A percentile compares a stretch with the other conserved stretches of the same genome.
Conservation (phyloP, 2,113 vertebrate species). For the Cricetomys ansorgei region DNA sequence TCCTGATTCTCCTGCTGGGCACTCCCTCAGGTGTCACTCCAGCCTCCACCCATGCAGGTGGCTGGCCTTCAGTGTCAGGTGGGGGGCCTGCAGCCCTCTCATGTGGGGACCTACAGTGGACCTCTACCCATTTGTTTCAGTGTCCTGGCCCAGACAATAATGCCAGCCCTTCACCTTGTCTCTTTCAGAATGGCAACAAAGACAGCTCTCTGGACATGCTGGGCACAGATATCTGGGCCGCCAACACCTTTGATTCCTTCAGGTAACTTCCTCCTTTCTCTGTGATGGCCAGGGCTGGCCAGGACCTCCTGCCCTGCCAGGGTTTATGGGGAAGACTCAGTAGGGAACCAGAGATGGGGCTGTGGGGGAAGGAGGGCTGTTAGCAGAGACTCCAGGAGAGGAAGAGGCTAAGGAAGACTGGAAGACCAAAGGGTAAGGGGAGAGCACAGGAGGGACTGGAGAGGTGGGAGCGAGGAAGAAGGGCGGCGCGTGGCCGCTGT, state of each 20-base stretch:
- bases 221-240: constrained; percentile 99
- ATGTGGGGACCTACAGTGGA: no score
- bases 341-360: neutral
- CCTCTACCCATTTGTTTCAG: neutral
- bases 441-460: neutral
- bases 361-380: neutral
- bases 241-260: constrained; percentile 95
- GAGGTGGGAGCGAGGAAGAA: neutral
- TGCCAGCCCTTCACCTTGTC: neutral
- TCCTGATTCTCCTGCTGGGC: fast-evolving
- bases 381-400: neutral
- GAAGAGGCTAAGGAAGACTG: neutral
- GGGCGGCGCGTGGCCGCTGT: fast-evolving
- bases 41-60: neutral
- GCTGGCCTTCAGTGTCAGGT: neutral
- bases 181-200: constrained; percentile 94
- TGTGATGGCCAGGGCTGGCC: neutral
- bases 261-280: constrained; percentile 87
- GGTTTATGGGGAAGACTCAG: no score
- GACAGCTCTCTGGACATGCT: constrained; percentile 94
- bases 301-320: neutral
- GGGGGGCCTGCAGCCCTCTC: neutral
- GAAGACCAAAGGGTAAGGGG: neutral
- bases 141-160: neutral
- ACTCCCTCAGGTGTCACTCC: neutral